These are phyloP conservation scores for Lagodon rhomboides DNA, from an alignment of 2,797 vertebrate species.

Conservation along the genomic window DNA sequence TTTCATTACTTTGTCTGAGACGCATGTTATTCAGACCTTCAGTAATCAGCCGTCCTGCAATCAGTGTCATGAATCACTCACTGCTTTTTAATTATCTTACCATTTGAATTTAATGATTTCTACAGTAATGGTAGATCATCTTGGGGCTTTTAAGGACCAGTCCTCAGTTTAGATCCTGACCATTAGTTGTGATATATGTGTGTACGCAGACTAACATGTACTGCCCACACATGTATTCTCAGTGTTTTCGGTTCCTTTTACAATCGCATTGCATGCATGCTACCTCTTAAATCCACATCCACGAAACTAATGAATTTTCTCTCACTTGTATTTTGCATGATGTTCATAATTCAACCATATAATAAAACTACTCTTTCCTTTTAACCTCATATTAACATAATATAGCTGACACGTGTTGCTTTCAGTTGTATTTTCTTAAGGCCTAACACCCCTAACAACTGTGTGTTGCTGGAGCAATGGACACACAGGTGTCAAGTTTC, in stretches of 20 bases:
- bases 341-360: background rate
- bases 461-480: background rate
- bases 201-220: background rate
- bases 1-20: conserved; percentile 19
- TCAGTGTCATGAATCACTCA: conserved; percentile 8
- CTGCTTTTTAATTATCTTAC: background rate
- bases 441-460: background rate
- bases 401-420: background rate
- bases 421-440: conserved; percentile 16
- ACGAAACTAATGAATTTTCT: background rate
- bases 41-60: conserved; percentile 7
- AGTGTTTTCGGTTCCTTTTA: conserved; percentile 11
- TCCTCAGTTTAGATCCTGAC: background rate
- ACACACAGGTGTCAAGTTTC: conserved; percentile 32
- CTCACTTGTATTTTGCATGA: background rate
- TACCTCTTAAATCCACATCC: conserved; percentile 9
- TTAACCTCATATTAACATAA: background rate
- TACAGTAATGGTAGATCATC: background rate
- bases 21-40: conserved; percentile 20
- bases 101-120: background rate
- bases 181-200: background rate
- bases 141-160: background rate
- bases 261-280: background rate
- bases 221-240: conserved; percentile 1
- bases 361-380: background rate